A percentile compares a stretch with the other conserved stretches of the same genome.
These are phyloP conservation scores for Ptychadena robeensis DNA, from an alignment of 2,797 vertebrate genomes.

Conservation along the genomic window DNA sequence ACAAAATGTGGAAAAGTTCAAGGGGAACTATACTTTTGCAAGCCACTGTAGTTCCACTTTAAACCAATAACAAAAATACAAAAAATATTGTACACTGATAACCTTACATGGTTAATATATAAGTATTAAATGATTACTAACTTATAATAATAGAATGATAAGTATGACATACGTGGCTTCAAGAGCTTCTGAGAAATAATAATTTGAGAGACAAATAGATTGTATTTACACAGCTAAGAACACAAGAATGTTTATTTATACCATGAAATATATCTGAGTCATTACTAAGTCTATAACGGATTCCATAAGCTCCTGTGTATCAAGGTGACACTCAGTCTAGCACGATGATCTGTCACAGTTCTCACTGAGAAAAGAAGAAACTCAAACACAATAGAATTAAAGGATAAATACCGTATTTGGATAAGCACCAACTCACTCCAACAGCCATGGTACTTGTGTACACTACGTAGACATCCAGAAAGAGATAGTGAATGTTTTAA, in stretches of 20 bases:
- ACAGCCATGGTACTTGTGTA: background rate
- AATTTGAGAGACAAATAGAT: background rate
- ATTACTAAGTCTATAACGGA: background rate
- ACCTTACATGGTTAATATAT: too few species aligned
- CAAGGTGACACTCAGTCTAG: background rate
- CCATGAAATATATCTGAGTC: background rate
- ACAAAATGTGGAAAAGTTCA: too few species aligned
- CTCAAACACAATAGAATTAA: constrained; percentile 17
- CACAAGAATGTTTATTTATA: background rate
- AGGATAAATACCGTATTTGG: constrained; percentile 1
- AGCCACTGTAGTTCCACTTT: too few species aligned
- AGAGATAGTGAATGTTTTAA: background rate
- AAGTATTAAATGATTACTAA: too few species aligned
- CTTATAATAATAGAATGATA: too few species aligned
- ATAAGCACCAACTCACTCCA: background rate
- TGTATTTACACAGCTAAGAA: background rate
- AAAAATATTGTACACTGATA: too few species aligned
- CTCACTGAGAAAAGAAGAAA: constrained; percentile 5
- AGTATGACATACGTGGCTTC: too few species aligned
- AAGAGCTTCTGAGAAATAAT: too few species aligned
- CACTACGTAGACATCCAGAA: too few species aligned
- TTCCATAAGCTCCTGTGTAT: background rate
- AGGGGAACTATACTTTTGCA: too few species aligned
- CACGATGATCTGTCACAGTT: background rate
- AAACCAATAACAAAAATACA: too few species aligned